Conservation (phyloP, 2,113 vertebrate species). For the Rhineura floridana region DNA sequence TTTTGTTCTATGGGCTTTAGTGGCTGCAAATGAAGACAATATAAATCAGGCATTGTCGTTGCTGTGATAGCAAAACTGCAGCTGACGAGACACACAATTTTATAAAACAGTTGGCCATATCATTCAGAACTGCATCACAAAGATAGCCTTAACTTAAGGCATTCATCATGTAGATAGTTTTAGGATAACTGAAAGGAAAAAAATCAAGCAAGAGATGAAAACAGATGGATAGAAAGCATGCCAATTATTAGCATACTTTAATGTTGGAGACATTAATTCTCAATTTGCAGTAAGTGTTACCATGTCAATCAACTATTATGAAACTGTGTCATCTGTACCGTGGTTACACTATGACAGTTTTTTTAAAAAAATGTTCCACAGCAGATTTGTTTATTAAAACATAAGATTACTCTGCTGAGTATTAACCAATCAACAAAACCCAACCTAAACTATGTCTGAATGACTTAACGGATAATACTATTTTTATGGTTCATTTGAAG, state of each 20-base stretch:
- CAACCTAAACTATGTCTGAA: slow-evolving; percentile 26
- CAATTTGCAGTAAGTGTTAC: slow-evolving; percentile 11
- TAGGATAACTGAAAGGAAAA: background rate
- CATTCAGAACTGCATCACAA: accelerated
- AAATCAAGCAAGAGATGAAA: background rate
- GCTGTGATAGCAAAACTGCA: slow-evolving; percentile 8
- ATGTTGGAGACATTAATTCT: slow-evolving; percentile 1
- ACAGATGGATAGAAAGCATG: slow-evolving; percentile 15
- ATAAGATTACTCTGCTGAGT: slow-evolving; percentile 36
- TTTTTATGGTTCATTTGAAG: slow-evolving; percentile 1
- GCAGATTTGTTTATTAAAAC: slow-evolving; percentile 60
- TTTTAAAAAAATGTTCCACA: background rate
- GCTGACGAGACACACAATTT: background rate
- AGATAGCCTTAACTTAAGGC: background rate
- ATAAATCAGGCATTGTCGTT: background rate
- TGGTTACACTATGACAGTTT: background rate
- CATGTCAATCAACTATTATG: slow-evolving; percentile 4
- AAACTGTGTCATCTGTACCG: slow-evolving; percentile 15
- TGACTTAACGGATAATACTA: slow-evolving; percentile 33
- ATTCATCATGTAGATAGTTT: accelerated
- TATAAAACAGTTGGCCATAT: accelerated
- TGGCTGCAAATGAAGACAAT: slow-evolving; percentile 76
- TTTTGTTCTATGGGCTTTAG: slow-evolving; percentile 87
- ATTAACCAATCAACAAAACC: slow-evolving; percentile 41
- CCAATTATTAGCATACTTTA: background rate